Conservation (phyloP, 1,140 invertebrate genomes). For the Harlomillsia oculata region DNA sequence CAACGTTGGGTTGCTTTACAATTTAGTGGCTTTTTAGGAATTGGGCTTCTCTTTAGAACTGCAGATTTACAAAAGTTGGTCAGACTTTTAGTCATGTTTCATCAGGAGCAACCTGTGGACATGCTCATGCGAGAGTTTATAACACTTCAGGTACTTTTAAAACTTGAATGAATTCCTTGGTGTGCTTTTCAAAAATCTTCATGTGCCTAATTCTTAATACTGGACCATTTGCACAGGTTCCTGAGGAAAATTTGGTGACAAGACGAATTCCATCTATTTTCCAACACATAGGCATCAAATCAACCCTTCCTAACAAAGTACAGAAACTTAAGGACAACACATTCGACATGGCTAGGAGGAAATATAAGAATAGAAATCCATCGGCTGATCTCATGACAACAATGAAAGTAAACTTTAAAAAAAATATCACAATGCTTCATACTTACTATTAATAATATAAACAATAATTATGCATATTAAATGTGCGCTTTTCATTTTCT, state of each 20-base stretch:
- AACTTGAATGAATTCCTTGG: no score
- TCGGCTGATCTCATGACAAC: constrained; percentile 20
- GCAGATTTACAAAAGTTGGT: constrained; percentile 21
- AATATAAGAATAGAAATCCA: constrained; percentile 28
- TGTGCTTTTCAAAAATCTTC: no score
- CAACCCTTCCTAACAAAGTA: constrained; percentile 30
- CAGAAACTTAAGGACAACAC: constrained; percentile 28
- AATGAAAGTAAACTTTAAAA: constrained; percentile 19
- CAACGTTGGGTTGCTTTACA: constrained; percentile 28
- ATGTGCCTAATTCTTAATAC: no score
- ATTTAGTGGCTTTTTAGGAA: constrained; percentile 30
- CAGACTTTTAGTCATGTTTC: constrained; percentile 27
- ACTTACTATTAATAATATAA: neutral
- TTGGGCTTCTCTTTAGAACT: constrained; percentile 27
- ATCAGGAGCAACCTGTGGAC: constrained; percentile 33
- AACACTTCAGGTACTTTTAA: constrained; percentile 6
- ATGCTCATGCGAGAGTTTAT: constrained; percentile 22
- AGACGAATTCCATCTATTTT: constrained; percentile 31
- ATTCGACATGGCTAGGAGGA: constrained; percentile 27
- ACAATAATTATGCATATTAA: neutral
- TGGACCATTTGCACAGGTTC: constrained; percentile 17
- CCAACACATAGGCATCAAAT: constrained; percentile 32
- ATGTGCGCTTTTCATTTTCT: neutral
- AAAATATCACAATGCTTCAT: neutral
- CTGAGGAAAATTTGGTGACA: constrained; percentile 12